A percentile compares a stretch with the other conserved stretches of the same genome.
These are phyloP conservation scores for Brenthis ino DNA, from an alignment of 2,888 invertebrate genomes.

Conservation along the genomic window DNA sequence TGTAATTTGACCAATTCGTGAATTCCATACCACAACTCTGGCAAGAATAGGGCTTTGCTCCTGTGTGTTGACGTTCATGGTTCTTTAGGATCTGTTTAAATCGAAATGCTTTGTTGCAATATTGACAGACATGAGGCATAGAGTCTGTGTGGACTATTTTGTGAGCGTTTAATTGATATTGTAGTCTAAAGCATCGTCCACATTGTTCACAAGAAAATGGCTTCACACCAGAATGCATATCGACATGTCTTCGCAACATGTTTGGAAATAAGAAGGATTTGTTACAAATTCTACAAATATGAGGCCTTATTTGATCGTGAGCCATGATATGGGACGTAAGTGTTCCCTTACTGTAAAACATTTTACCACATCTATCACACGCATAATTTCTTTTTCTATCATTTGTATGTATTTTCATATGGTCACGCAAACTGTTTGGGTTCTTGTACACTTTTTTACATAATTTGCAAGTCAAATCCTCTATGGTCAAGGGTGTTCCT, in stretches of 20 bases:
- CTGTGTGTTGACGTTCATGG: slow-evolving; percentile 88
- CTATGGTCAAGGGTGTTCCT: slow-evolving; percentile 65
- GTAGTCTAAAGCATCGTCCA: slow-evolving; percentile 80
- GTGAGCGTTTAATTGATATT: slow-evolving; percentile 88
- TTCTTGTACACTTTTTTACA: slow-evolving; percentile 71
- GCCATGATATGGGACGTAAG: slow-evolving; percentile 72
- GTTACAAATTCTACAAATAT: slow-evolving; percentile 70
- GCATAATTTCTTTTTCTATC: slow-evolving; percentile 72
- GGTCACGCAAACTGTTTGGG: slow-evolving; percentile 66
- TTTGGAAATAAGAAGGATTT: slow-evolving; percentile 71
- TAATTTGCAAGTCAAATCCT: slow-evolving; percentile 65
- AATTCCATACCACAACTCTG: slow-evolving; percentile 87
- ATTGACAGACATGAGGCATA: slow-evolving; percentile 89
- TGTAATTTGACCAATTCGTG: slow-evolving; percentile 92
- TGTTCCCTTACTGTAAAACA: slow-evolving; percentile 73
- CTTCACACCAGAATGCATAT: slow-evolving; percentile 72
- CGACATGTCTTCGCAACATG: slow-evolving; percentile 70
- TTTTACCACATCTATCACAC: slow-evolving; percentile 73
- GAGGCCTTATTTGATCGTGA: slow-evolving; percentile 68
- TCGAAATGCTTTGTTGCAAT: slow-evolving; percentile 88
- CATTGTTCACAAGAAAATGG: slow-evolving; percentile 74
- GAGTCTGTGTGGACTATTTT: slow-evolving; percentile 89
- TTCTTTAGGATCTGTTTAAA: slow-evolving; percentile 88
- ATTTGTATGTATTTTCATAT: slow-evolving; percentile 84
- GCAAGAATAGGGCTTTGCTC: slow-evolving; percentile 88